These are phyloP conservation scores for Drosophila hamatofila DNA, from an alignment of 2,888 invertebrate genomes.

Conservation along the genomic window DNA sequence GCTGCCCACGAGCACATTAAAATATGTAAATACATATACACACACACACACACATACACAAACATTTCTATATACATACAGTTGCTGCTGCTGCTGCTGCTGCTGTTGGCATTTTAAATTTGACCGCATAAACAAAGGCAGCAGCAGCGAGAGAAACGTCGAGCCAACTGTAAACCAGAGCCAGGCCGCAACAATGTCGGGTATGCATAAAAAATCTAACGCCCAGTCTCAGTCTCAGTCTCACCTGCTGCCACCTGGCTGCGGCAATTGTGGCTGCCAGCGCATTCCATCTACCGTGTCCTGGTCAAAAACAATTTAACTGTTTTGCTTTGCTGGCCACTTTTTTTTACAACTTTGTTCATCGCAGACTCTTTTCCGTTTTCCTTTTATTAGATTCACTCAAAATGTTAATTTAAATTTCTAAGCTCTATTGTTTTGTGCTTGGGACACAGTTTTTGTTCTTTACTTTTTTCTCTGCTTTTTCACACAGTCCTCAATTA, in stretches of 20 bases:
- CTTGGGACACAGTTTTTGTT: conserved; percentile 27
- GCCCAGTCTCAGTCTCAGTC: conserved; percentile 29
- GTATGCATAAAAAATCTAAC: conserved; percentile 50
- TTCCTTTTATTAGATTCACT: conserved; percentile 68
- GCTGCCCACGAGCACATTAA: conserved; percentile 44
- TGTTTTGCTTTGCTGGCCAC: conserved; percentile 53
- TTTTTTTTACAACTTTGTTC: background rate
- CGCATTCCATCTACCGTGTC: conserved; percentile 20
- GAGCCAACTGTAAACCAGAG: conserved; percentile 41
- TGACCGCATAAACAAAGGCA: conserved; percentile 48
- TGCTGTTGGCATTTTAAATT: conserved; percentile 54
- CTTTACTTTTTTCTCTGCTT: background rate
- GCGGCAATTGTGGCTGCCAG: conserved; percentile 21
- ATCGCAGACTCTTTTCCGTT: conserved; percentile 11
- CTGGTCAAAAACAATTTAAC: conserved; percentile 70
- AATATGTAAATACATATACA: conserved; percentile 48
- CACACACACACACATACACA: background rate
- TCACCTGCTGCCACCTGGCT: conserved; percentile 57
- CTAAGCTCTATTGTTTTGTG: conserved; percentile 67
- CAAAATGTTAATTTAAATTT: conserved; percentile 74
- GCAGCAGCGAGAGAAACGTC: conserved; percentile 6
- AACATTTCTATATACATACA: background rate
- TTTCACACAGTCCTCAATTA: conserved; percentile 56
- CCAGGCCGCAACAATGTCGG: conserved; percentile 54
- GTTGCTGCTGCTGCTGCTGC: conserved; percentile 7